Evolutionary conservation across 2,888 invertebrate species (phyloP).

Genomic region (Thyatira batis): DNA sequence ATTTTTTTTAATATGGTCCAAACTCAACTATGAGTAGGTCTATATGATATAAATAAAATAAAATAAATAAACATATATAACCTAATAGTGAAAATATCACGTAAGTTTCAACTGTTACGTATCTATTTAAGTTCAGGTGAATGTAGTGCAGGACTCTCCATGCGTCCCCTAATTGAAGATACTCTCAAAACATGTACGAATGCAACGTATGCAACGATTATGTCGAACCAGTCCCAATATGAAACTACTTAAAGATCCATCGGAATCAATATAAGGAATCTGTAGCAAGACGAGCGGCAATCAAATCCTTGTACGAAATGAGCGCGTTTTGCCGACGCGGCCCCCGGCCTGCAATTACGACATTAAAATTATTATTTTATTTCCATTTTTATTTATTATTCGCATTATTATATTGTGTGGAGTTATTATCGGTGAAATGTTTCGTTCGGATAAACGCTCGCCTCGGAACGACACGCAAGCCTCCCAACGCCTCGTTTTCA

Average conservation of each 20-base stretch:
- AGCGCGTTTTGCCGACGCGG: constrained; percentile 60
- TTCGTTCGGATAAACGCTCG: constrained; percentile 80
- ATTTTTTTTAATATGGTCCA: too few species aligned
- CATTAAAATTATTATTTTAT: constrained; percentile 82
- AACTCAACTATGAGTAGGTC: too few species aligned
- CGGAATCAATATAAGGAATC: constrained; percentile 64
- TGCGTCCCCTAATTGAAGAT: background rate
- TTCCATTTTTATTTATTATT: constrained; percentile 83
- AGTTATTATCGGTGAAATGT: constrained; percentile 82
- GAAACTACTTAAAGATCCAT: constrained; percentile 56
- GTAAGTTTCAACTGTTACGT: too few species aligned
- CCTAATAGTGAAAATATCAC: background rate
- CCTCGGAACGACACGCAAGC: constrained; percentile 71
- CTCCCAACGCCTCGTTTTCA: constrained; percentile 45
- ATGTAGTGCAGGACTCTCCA: background rate
- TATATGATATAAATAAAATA: too few species aligned
- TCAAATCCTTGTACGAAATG: constrained; percentile 66
- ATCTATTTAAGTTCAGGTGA: background rate
- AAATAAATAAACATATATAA: too few species aligned
- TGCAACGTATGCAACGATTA: constrained; percentile 28
- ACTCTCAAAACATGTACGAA: constrained; percentile 12
- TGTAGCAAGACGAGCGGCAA: constrained; percentile 48
- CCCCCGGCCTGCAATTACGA: constrained; percentile 78
- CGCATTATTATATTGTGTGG: constrained; percentile 83
- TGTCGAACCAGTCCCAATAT: constrained; percentile 52